Evolutionary conservation across 2,797 vertebrate species (phyloP), one percentile per base, ranked within the genome.

Genomic region (Scarus forsteni): DNA sequence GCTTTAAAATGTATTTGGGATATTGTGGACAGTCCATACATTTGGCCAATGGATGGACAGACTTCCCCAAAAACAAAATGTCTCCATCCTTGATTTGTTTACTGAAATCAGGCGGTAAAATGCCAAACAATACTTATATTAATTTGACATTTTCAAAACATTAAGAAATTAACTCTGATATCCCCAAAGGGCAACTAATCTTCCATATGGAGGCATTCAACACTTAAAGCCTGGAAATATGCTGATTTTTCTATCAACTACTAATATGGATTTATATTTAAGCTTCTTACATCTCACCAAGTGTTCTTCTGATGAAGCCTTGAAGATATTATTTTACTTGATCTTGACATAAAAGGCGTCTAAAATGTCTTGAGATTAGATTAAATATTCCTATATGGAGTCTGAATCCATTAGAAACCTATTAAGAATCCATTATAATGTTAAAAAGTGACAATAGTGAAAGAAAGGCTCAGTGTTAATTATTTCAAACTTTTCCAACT

Each of bases 201-300:
- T 42, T 42, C 42, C 12, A 13, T 13, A 7, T 44, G 42, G 42
- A 0, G 42, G 6, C 4, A 6, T 45, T 45, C n/a, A 1, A 27
- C 27, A 27, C 27, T 27, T 27, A 4, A 27, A 18, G 16, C 0
- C 46, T 49, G 16, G 6, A 6, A 50, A 11, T 49, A 10, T 43
- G 12, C 15, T 13, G 14, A 35, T 34, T 8, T 10, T 43, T 35
- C 39, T 52, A 19, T 10, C 4, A 14, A 43, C 7, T 3, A 3
- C 11, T 10, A 19, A 34, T 44, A 44, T 52, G 16, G 49, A 52
- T 45, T 39, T 60, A 27, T 27, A 60, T 39, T 53, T 43, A 60
- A 54, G 50, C 49, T 19, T 53, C 11, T 45, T 38, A 38, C 10
- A 60, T 52, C 1, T 19, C 12, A 44, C 11, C 13, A 12, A 12